A percentile compares a stretch with the other conserved stretches of the same genome.
These are phyloP conservation scores for Apis laboriosa DNA, from an alignment of 1,140 invertebrate species.

Conservation along the genomic window DNA sequence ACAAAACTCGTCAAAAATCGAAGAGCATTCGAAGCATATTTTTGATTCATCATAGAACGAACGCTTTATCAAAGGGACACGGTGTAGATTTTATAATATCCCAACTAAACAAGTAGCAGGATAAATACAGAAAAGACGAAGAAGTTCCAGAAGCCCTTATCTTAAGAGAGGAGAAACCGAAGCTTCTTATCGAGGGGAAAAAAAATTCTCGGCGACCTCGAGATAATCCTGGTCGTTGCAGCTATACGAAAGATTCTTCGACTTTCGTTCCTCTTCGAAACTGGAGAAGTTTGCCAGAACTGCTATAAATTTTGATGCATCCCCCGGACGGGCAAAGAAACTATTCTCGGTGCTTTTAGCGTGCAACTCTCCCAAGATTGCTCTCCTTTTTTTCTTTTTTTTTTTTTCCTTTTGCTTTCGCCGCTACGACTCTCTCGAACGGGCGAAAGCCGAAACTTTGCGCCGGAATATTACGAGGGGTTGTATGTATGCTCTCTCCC, in stretches of 20 bases:
- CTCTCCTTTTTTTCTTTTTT: constrained; percentile 47
- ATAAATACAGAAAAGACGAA: background rate
- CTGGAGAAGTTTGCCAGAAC: constrained; percentile 19
- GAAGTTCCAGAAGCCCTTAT: background rate
- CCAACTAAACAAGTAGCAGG: background rate
- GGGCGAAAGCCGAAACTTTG: constrained; percentile 11
- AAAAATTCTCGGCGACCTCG: background rate
- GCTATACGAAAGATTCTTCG: background rate
- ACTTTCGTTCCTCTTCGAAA: constrained; percentile 1
- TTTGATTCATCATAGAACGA: constrained; percentile 4
- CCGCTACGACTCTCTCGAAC: background rate
- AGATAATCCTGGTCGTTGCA: background rate
- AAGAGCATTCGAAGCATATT: background rate
- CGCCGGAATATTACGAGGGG: constrained; percentile 21
- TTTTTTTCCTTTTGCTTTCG: background rate
- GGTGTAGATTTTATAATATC: background rate
- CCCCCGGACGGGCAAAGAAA: background rate
- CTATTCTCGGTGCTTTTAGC: constrained; percentile 14
- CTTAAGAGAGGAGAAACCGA: background rate
- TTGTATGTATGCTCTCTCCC: background rate
- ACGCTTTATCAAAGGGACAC: background rate
- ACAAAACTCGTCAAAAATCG: background rate
- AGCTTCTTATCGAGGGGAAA: background rate
- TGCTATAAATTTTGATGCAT: constrained; percentile 27
- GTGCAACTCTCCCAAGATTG: constrained; percentile 47